Percentiles rank a stretch among this genome's conserved stretches.
Evolutionary conservation across 1,140 invertebrate genomes (phyloP).

Genomic region (Acromyrmex heyeri): DNA sequence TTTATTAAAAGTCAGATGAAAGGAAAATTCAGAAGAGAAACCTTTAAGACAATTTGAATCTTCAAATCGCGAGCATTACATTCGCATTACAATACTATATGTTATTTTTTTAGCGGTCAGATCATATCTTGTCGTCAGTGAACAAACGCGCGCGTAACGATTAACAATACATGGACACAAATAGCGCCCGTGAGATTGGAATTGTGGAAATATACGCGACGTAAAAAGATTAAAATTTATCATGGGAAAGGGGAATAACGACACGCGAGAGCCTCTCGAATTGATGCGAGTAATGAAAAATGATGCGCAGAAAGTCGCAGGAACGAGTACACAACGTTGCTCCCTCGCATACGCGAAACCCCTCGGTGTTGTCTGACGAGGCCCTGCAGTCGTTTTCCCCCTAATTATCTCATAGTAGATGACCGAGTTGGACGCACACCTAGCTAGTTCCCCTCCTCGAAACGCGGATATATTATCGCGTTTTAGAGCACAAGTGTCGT

Average conservation of each 20-base stretch:
- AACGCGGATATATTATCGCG: conserved; percentile 56
- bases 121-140: conserved; percentile 13
- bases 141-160: neutral
- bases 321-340: neutral
- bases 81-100: neutral
- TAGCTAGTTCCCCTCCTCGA: conserved; percentile 22
- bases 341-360: neutral
- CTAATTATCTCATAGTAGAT: conserved; percentile 60
- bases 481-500: conserved; percentile 49
- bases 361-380: conserved; percentile 17
- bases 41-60: neutral
- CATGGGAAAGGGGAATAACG: neutral
- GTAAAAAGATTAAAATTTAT: conserved; percentile 43
- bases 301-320: conserved; percentile 22
- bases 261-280: neutral
- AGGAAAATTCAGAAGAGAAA: neutral
- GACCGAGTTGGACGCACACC: conserved; percentile 41
- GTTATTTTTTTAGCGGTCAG: neutral
- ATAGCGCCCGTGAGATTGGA: neutral
- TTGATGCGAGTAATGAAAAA: neutral
- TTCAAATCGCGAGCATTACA: neutral
- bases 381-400: conserved; percentile 17
- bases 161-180: neutral
- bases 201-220: conserved; percentile 15
- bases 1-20: neutral